These are phyloP conservation scores for Lasioglossum pauxillum DNA, from an alignment of 2,888 invertebrate genomes.

Conservation along the genomic window DNA sequence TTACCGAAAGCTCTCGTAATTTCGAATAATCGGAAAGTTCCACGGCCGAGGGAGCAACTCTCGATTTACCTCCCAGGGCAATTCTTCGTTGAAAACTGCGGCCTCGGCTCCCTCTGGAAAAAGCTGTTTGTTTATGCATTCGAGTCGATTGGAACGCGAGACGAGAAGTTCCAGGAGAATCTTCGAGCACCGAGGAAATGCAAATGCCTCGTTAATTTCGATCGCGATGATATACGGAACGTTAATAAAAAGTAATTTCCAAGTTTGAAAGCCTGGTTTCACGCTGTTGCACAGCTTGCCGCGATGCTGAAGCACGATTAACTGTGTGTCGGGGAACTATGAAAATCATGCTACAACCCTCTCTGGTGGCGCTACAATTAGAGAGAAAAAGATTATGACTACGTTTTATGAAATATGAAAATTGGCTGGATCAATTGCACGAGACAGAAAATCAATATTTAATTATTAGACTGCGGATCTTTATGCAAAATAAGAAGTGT, in stretches of 20 bases:
- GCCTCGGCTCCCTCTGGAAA: neutral
- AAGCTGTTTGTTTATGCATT: conserved; percentile 61
- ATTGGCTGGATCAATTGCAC: neutral
- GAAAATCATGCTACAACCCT: neutral
- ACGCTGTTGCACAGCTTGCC: neutral
- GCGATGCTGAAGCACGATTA: neutral
- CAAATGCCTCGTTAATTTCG: conserved; percentile 28
- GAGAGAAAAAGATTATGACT: neutral
- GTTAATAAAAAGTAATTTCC: conserved; percentile 10
- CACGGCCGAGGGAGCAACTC: conserved; percentile 73
- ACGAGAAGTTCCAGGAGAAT: neutral
- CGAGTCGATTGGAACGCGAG: neutral
- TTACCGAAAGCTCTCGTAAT: conserved; percentile 72
- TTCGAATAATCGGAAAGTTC: conserved; percentile 80
- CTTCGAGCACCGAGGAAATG: neutral
- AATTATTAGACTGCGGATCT: too few relatives aligned
- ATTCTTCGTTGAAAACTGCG: conserved; percentile 49
- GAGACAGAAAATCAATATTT: too few relatives aligned
- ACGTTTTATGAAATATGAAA: too few relatives aligned
- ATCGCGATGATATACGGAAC: neutral
- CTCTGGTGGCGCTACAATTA: neutral
- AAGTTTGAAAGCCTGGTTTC: neutral
- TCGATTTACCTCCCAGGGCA: conserved; percentile 64
- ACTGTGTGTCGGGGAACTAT: neutral
- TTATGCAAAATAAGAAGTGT: too few relatives aligned